phyloP scores from a whole-genome alignment of 2,797 vertebrate species.

The Rhinatrema bivittatum region DNA sequence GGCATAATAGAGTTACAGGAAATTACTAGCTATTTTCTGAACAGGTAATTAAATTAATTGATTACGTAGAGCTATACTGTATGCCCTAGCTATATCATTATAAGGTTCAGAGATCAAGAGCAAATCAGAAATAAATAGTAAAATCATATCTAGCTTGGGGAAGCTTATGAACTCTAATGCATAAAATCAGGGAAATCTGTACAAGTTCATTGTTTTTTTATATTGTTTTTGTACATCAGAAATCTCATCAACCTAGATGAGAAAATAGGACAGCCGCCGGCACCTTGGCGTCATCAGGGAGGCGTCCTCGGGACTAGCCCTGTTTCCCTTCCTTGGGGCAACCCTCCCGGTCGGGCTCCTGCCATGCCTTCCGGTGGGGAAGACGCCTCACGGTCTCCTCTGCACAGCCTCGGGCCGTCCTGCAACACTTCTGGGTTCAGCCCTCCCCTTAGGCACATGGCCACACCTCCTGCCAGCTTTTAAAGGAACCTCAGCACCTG shows the following conservation, averaged over 20 bases:
- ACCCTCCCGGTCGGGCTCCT: no score
- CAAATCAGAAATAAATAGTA: slow-evolving; percentile 29
- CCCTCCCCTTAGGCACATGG: no score
- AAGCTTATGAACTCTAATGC: slow-evolving; percentile 12
- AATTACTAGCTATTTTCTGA: slow-evolving; percentile 41
- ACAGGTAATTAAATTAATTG: slow-evolving; percentile 34
- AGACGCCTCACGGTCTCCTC: no score
- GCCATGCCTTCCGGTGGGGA: no score
- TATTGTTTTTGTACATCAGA: slow-evolving; percentile 31
- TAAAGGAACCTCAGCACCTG: no score
- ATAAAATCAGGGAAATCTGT: slow-evolving; percentile 29
- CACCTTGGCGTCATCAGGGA: no score
- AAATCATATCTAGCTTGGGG: slow-evolving; percentile 24
- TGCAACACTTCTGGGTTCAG: no score
- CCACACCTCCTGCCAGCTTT: no score
- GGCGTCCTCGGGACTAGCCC: no score
- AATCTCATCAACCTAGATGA: slow-evolving; percentile 38
- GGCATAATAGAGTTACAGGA: slow-evolving; percentile 30
- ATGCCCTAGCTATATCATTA: slow-evolving; percentile 25
- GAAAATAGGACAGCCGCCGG: slow-evolving; percentile 23
- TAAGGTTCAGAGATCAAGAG: slow-evolving; percentile 18
- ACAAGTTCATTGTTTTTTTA: slow-evolving; percentile 27
- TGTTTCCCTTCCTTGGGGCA: no score
- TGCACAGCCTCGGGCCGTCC: no score
- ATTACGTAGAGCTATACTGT: slow-evolving; percentile 32